Percentiles rank a stretch among this genome's conserved stretches.
Conservation (phyloP, 2,113 vertebrate genomes). For the Tragelaphus imberbis region DNA sequence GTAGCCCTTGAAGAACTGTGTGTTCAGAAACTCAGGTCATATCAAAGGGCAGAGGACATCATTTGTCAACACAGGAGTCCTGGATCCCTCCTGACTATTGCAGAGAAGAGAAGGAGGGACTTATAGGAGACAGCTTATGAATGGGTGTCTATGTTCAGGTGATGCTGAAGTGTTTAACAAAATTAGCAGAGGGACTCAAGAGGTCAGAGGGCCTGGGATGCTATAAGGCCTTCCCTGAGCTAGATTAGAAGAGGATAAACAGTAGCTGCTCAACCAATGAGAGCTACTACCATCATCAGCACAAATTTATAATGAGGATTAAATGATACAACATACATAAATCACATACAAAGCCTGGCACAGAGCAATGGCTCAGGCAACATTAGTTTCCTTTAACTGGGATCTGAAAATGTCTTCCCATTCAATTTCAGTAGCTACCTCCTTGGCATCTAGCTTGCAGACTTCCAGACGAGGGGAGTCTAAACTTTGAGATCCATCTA, state of each 20-base stretch:
- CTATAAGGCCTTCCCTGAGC: neutral
- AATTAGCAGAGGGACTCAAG: neutral
- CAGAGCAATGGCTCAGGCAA: neutral
- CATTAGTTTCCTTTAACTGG: neutral
- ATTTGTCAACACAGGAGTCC: conserved; percentile 25
- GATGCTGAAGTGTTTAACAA: neutral
- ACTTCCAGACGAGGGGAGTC: neutral
- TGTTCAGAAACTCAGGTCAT: conserved; percentile 56
- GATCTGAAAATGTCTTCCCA: conserved; percentile 16
- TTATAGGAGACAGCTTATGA: neutral
- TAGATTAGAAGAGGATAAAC: neutral
- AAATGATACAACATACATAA: neutral
- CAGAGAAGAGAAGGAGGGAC: neutral
- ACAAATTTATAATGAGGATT: neutral
- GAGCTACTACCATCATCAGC: neutral
- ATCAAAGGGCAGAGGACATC: conserved; percentile 28
- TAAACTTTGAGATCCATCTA: neutral
- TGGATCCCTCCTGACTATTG: neutral
- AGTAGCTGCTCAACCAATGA: neutral
- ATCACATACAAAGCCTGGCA: neutral
- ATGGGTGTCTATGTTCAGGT: neutral
- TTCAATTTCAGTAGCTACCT: neutral
- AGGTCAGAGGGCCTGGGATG: neutral
- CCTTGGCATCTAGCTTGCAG: neutral
- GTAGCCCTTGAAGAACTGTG: conserved; percentile 79